Conservation (phyloP, 2,888 invertebrate genomes). For the Stegophylla sp. region DNA sequence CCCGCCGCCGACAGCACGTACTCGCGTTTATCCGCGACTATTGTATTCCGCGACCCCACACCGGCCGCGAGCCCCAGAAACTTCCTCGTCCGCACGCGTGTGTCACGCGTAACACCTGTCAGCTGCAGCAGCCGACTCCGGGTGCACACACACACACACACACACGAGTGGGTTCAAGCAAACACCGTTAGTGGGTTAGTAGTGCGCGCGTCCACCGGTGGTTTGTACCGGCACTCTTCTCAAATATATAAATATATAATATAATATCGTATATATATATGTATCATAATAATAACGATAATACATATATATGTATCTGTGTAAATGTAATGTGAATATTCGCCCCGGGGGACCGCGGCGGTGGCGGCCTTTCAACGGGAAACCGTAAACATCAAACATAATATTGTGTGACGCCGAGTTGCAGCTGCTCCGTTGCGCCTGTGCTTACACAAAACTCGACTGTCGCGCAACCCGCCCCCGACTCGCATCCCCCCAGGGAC, state of each 20-base stretch:
- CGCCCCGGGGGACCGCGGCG: neutral
- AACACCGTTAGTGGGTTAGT: constrained; percentile 51
- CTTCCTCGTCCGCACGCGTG: no score
- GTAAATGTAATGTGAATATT: neutral
- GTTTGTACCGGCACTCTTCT: neutral
- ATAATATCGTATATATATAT: no score
- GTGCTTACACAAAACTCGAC: neutral
- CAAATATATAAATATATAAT: neutral
- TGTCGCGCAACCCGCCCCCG: no score
- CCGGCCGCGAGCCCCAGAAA: no score
- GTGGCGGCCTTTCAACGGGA: constrained; percentile 15
- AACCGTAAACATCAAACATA: constrained; percentile 55
- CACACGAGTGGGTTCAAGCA: neutral
- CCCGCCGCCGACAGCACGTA: no score
- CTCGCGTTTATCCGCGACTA: no score
- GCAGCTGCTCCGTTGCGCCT: constrained; percentile 20
- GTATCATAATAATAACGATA: no score
- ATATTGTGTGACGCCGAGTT: constrained; percentile 46
- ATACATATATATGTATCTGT: no score
- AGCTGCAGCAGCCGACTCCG: neutral
- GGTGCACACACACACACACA: neutral
- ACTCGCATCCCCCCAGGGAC: no score
- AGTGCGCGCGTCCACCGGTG: neutral
- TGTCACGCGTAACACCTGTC: constrained; percentile 49
- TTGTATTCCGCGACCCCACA: no score